Evolutionary conservation across 2,113 vertebrate species (phyloP), one percentile per base, ranked within the genome.

Genomic region (Mustelus asterias): DNA sequence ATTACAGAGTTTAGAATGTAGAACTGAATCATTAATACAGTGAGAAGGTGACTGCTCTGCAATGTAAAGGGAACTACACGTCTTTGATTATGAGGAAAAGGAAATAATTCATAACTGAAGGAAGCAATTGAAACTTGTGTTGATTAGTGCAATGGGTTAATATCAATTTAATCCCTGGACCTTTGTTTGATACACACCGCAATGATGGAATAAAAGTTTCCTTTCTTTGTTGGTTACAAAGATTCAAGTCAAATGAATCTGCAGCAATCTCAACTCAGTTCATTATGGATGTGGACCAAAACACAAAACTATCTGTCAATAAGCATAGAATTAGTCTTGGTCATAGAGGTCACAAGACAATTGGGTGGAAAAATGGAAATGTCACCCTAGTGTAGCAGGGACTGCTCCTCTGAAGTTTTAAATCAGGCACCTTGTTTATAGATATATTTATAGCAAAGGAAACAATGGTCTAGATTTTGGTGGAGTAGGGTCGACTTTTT

Each of bases 61-160:
- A 93, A 41, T 63, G n/a, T 93, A 65, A 11, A 16, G 60, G 60
- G 63, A 93, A 93, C 60, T 37, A 33, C 54, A 63, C 63, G 58
- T n/a, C 89, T 92, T 65, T 93, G 89, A 93, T 93, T 67, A 37
- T 65, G 60, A 65, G 60, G 60, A 93, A 93, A 60, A 33, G 89
- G n/a, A 89, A 60, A 58, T 54, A 14, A 89, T 89, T 60, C 11
- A 60, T 60, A 33, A 54, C 54, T 89, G 48, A 29, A 89, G 86
- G 48, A 93, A 93, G 60, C 89, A 67, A 93, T 93, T 93, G 22
- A 3, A 65, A 93, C 60, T 63, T 37, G 63, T 65, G 60, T 93
- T 18, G 60, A 63, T 14, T 65, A 33, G 33, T 67, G 60, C 58
- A 93, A 16, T 37, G 33, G 60, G 54, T 93, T 93, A 93, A 13